Conservation (phyloP, 2,888 invertebrate genomes). For the Tetrapedia diversipes region DNA sequence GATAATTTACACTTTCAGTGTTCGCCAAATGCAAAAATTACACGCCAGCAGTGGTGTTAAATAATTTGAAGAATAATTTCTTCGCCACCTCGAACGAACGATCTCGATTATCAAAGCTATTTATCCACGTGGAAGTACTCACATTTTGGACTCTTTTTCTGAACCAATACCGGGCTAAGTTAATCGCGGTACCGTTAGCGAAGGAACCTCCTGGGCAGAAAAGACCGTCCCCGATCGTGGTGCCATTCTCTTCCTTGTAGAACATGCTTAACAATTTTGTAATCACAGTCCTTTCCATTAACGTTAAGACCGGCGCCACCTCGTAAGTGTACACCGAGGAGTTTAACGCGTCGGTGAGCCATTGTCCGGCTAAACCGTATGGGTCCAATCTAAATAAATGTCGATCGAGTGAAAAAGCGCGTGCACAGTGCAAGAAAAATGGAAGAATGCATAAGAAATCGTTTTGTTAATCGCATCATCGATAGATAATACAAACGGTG, state of each 20-base stretch:
- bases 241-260: conserved; percentile 79
- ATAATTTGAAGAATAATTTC: background rate
- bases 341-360: conserved; percentile 84
- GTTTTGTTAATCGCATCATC: too few relatives aligned
- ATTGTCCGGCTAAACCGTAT: conserved; percentile 84
- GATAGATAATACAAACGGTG: too few relatives aligned
- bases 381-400: conserved; percentile 82
- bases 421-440: background rate
- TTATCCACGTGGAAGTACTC: conserved; percentile 36
- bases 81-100: background rate
- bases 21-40: background rate
- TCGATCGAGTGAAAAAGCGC: conserved; percentile 11
- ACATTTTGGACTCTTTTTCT: conserved; percentile 83
- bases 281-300: conserved; percentile 84
- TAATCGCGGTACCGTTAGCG: conserved; percentile 85
- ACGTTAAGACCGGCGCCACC: conserved; percentile 85
- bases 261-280: conserved; percentile 83
- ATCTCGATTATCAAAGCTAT: background rate
- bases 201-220: conserved; percentile 86
- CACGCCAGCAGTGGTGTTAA: background rate
- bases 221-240: conserved; percentile 82
- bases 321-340: conserved; percentile 85
- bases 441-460: background rate
- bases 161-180: conserved; percentile 84
- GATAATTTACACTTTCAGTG: conserved; percentile 1